Base-by-base conservation (phyloP, 2,113 vertebrate species). In the Mugil cephalus region DNA sequence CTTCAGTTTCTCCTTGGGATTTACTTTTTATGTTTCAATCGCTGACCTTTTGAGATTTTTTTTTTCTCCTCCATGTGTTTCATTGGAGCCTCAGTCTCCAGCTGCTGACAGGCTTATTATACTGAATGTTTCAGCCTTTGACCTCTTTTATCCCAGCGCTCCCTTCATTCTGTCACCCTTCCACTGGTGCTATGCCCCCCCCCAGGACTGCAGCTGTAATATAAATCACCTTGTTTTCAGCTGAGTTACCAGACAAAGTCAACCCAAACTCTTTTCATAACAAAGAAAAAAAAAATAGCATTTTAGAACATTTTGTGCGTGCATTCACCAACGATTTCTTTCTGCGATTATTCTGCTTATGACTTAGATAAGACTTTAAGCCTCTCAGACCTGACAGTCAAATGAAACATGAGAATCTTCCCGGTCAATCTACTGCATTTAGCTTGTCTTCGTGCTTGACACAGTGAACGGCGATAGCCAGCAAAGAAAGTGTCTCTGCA, bases 121-220 rank as follows among this genome's bases (percentile, higher is more conserved):
- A 85, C 53, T 75, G 65, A 88, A 78, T 84, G 84, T 77, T 80
- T 80, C 62, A 79, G 58, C 39, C 46, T 80, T 54, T 68, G 52
- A 67, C 78, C 47, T 30, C 21, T 38, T 50, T 47, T 30, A 30
- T 38, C 56, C 62, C 73, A 47, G 39, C 64, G 42, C 72, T 76
- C 55, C 54, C 24, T 48, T 85, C 19, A 19, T 21, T 64, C 56
- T 69, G 14, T 69, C 48, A 13, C 38, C 53, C 42, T 21, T 69
- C 69, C 64, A 15, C 64, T 35, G 34, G 15, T n/a, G 24, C n/a
- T 17, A 15, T 8, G 13, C 10, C 55, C 38, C 17, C 1, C 53
- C 30, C 46, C 56, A 38, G 35, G 42, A 56, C 69, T 71, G 18
- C 14, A 17, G 40, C 71, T 68, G 71, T 62, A 47, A 52, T 45